These are phyloP conservation scores for Eilema griseolum DNA, from an alignment of 2,888 invertebrate species.

Conservation along the genomic window DNA sequence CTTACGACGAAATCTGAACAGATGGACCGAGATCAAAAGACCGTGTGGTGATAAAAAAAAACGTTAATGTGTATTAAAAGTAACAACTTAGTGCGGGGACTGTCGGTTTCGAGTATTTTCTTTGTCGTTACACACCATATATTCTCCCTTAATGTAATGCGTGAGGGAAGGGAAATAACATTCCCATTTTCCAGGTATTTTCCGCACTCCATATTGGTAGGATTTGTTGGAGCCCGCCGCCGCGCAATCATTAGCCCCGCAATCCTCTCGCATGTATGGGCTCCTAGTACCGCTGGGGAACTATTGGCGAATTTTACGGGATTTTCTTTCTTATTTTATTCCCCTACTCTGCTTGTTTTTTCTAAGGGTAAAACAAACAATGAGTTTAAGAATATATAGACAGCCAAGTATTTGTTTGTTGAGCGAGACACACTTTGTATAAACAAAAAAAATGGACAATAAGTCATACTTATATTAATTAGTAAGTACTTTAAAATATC, in stretches of 20 bases:
- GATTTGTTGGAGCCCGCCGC: constrained; percentile 75
- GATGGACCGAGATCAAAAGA: constrained; percentile 85
- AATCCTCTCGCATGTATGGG: constrained; percentile 74
- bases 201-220: constrained; percentile 82
- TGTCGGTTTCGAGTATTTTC: constrained; percentile 59
- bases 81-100: constrained; percentile 77
- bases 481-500: too few relatives aligned
- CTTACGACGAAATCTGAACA: constrained; percentile 86
- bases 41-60: constrained; percentile 80
- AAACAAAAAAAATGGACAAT: neutral
- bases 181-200: constrained; percentile 84
- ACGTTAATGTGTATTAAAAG: constrained; percentile 81
- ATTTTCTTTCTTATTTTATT: constrained; percentile 66
- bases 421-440: neutral
- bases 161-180: constrained; percentile 65
- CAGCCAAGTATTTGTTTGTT: constrained; percentile 1
- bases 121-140: constrained; percentile 59
- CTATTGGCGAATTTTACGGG: constrained; percentile 77
- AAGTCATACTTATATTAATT: too few relatives aligned
- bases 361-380: constrained; percentile 46
- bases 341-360: constrained; percentile 58
- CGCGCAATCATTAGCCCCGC: constrained; percentile 79
- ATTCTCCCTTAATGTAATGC: constrained; percentile 57
- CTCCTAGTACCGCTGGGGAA: constrained; percentile 70
- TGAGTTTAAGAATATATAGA: constrained; percentile 37